A percentile compares a stretch with the other conserved stretches of the same genome.
phyloP scores from a whole-genome alignment of 2,797 vertebrate species.

The Enteromius trimaculatus region DNA sequence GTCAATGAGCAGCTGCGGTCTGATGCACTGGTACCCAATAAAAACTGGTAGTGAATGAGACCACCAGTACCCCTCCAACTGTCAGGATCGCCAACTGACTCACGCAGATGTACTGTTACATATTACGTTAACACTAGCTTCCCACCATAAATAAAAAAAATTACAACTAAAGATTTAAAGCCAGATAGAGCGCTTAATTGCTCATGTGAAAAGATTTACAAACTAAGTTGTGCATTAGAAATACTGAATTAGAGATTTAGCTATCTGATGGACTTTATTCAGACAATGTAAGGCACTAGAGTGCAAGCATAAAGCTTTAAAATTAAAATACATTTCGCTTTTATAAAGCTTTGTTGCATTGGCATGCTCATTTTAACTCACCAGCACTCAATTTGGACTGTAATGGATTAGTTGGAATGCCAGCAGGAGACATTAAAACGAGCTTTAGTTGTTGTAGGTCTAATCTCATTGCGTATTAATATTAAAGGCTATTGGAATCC shows the following conservation, averaged over 20 bases:
- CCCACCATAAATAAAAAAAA: background rate
- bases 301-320: conserved; percentile 14
- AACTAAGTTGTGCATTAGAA: background rate
- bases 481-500: conserved; percentile 30
- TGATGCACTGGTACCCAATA: conserved; percentile 41
- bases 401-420: conserved; percentile 32
- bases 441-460: conserved; percentile 36
- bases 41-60: conserved; percentile 33
- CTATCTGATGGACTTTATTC: background rate
- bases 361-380: conserved; percentile 26
- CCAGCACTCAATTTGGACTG: background rate
- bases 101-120: conserved; percentile 18
- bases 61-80: conserved; percentile 28
- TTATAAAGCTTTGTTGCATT: conserved; percentile 5
- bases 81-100: background rate
- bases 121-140: background rate
- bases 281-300: background rate
- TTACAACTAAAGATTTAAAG: background rate
- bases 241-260: background rate
- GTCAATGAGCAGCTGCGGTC: conserved; percentile 44
- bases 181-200: background rate
- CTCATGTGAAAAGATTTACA: background rate
- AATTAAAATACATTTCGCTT: conserved; percentile 12
- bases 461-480: conserved; percentile 34
- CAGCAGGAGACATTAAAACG: conserved; percentile 31